Evolutionary conservation across 2,797 vertebrate genomes (phyloP).

Genomic region (Oreonectes daqikongensis): DNA sequence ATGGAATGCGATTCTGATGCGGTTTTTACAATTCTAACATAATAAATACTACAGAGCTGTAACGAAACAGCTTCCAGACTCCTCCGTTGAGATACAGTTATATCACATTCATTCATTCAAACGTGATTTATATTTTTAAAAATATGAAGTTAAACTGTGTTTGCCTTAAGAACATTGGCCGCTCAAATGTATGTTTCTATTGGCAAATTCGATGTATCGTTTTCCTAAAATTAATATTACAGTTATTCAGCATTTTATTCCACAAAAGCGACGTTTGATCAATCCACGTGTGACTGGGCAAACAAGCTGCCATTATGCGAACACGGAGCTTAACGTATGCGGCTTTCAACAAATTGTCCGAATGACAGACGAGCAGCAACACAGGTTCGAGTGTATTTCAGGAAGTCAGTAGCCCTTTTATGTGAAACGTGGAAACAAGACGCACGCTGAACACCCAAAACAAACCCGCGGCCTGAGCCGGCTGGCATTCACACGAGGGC

Average conservation of each 20-base stretch:
- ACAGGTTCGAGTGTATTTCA: constrained; percentile 74
- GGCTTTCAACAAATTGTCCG: constrained; percentile 77
- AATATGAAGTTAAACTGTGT: background rate
- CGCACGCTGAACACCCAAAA: constrained; percentile 77
- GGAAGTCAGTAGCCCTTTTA: constrained; percentile 71
- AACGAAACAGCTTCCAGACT: background rate
- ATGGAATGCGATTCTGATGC: background rate
- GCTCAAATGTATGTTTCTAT: constrained; percentile 35
- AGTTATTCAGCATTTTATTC: constrained; percentile 46
- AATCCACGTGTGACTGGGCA: constrained; percentile 67
- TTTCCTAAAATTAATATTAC: constrained; percentile 40
- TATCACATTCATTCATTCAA: background rate
- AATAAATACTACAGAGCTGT: background rate
- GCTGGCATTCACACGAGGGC: constrained; percentile 71
- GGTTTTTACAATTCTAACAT: background rate
- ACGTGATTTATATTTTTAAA: constrained; percentile 6
- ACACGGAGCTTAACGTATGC: constrained; percentile 67
- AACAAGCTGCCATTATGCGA: constrained; percentile 73
- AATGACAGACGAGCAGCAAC: constrained; percentile 74
- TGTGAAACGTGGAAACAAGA: constrained; percentile 68
- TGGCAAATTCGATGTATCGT: constrained; percentile 32
- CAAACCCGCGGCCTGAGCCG: constrained; percentile 73
- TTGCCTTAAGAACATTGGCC: constrained; percentile 37
- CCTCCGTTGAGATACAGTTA: background rate
- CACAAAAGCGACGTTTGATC: constrained; percentile 63